Base-by-base conservation (phyloP, 2,113 vertebrate species). In the Chauna torquata region DNA sequence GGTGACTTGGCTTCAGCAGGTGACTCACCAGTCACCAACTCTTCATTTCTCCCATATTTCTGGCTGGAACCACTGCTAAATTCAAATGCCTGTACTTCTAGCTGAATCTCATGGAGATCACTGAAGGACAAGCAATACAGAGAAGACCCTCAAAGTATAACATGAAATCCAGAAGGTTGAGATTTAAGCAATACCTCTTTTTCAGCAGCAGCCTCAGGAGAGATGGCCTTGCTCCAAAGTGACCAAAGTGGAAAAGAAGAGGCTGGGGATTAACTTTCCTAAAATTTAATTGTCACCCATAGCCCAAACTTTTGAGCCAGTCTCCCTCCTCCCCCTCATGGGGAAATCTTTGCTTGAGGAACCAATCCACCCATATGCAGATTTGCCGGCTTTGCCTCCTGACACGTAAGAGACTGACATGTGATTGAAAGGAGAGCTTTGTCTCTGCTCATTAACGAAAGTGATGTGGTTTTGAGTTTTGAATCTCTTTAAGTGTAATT, bases 371-470 rank as follows among this genome's bases (percentile, higher is more conserved):
- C 11, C 11, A 30, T 1, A 14, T 13, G 30, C 19, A 49, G 70
- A 49, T 64, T 57, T 57, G 40, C 24, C 42, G 71, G 64, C 44
- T 17, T 77, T 71, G 23, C 23, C 27, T 77, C 18, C 42, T 7
- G 10, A 57, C 17, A 16, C 3, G 1, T 58, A 58, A n/a, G 27
- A 58, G 50, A 52, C 15, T 0, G 0, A 45, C 15, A 27, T 1
- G 0, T 34, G 32, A 59, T 1, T 34, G 47, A 68, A 75, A 58
- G 12, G 45, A 81, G 17, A 12, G 1, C 49, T 80, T 64, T 72
- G 2, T 54, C 38, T 79, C 64, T 20, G 12, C 18, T 62, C 70
- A 45, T 52, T 75, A 78, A 75, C 32, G 11, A n/a, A 70, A 71
- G 13, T 28, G 52, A 49, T 3, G 2, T 28, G 14, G 16, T 36